A percentile compares a stretch with the other conserved stretches of the same genome.
phyloP scores from a whole-genome alignment of 2,113 vertebrate genomes.

The Rhinichthys klamathensis region DNA sequence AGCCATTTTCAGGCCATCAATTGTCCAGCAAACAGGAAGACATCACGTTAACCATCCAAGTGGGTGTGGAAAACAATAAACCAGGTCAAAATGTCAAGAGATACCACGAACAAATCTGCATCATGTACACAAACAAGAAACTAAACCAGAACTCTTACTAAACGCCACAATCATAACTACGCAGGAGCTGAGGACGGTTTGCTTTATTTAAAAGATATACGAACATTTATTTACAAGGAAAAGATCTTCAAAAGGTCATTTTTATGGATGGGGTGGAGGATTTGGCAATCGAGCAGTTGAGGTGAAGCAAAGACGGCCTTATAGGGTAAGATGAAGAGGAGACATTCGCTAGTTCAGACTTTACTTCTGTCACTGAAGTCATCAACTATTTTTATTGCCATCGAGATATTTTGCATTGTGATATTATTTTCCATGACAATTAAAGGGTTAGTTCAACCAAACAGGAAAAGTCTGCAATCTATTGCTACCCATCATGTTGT shows the following conservation, averaged over 20 bases:
- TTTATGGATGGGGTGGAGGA: slow-evolving; percentile 4
- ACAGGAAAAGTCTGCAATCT: background rate
- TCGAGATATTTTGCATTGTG: background rate
- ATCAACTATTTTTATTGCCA: background rate
- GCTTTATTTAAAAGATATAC: slow-evolving; percentile 5
- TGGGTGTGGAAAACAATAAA: slow-evolving; percentile 11
- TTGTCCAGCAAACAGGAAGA: background rate
- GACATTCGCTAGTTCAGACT: slow-evolving; percentile 19
- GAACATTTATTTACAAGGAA: background rate
- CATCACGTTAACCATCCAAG: slow-evolving; percentile 22
- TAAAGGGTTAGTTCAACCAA: background rate
- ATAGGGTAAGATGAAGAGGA: slow-evolving; percentile 29
- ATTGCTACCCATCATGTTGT: background rate
- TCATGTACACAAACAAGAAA: background rate
- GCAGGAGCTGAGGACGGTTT: background rate
- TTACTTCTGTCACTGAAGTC: slow-evolving; percentile 1
- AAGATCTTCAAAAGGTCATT: background rate
- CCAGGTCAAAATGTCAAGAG: slow-evolving; percentile 16
- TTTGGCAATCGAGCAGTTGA: background rate
- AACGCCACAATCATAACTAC: background rate
- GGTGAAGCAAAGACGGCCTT: slow-evolving; percentile 28
- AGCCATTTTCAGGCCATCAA: slow-evolving; percentile 11
- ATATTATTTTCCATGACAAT: background rate
- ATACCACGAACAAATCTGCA: background rate
- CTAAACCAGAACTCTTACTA: background rate